Percentiles rank a stretch among this genome's conserved stretches.
Conservation (phyloP, 2,888 invertebrate genomes). For the Tromatobia lineatoria region DNA sequence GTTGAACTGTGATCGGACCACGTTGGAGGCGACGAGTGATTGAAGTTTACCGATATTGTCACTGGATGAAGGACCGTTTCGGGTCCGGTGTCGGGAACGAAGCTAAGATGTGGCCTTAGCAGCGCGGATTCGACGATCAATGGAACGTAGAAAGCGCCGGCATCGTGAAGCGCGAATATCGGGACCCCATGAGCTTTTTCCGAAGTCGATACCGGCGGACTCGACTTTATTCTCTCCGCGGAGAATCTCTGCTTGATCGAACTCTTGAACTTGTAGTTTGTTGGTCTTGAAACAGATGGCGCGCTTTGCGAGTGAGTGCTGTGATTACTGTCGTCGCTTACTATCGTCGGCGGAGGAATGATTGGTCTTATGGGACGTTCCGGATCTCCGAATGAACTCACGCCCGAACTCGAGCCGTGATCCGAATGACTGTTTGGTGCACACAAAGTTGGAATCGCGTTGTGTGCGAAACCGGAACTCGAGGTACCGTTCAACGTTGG, state of each 20-base stretch:
- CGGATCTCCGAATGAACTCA: constrained; percentile 82
- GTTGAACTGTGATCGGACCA: constrained; percentile 82
- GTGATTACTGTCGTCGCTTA: constrained; percentile 84
- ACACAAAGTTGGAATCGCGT: constrained; percentile 79
- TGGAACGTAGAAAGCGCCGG: constrained; percentile 95
- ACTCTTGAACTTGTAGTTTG: constrained; percentile 97
- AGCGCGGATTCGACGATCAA: constrained; percentile 92
- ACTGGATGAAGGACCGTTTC: constrained; percentile 93
- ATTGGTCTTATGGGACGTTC: constrained; percentile 79
- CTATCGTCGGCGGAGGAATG: constrained; percentile 84
- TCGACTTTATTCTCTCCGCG: constrained; percentile 86
- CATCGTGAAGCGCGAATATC: constrained; percentile 96
- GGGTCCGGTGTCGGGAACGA: constrained; percentile 85
- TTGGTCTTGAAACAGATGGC: constrained; percentile 78
- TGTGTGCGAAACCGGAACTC: constrained; percentile 75
- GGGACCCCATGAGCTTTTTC: constrained; percentile 89
- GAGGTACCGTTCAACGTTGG: constrained; percentile 77
- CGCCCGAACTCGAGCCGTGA: constrained; percentile 83
- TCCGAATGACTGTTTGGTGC: constrained; percentile 80
- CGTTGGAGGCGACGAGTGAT: constrained; percentile 76
- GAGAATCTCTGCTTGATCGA: constrained; percentile 95
- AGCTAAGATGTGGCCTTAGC: constrained; percentile 89
- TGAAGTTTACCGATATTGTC: constrained; percentile 95
- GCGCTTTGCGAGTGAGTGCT: constrained; percentile 85
- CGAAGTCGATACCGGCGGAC: constrained; percentile 74